Conservation (phyloP, 1,140 invertebrate species). For the Drosophila asahinai region DNA sequence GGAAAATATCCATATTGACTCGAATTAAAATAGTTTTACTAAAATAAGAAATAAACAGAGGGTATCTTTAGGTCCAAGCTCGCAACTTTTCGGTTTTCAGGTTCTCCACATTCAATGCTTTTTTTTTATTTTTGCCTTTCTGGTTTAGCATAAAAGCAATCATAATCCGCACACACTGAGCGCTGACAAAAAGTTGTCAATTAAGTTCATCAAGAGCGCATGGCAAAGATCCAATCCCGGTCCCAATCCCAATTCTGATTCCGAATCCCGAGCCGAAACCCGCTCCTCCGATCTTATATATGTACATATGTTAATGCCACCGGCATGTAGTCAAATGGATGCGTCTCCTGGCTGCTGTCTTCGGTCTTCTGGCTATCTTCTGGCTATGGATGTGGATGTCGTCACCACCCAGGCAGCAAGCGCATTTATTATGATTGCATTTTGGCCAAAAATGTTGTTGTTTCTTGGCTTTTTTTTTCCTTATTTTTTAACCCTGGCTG, state of each 20-base stretch:
- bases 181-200: constrained; percentile 82
- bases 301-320: constrained; percentile 45
- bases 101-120: neutral
- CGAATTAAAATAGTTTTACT: too few species aligned
- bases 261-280: constrained; percentile 15
- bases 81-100: too few species aligned
- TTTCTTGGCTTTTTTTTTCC: neutral
- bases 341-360: neutral
- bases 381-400: constrained; percentile 16
- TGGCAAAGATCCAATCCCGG: constrained; percentile 23
- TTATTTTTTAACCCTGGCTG: neutral
- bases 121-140: neutral
- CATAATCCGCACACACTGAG: constrained; percentile 76
- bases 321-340: constrained; percentile 53
- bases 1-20: too few species aligned
- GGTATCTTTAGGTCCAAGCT: neutral
- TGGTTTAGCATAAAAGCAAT: constrained; percentile 77
- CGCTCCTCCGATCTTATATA: constrained; percentile 17
- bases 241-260: constrained; percentile 6
- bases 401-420: constrained; percentile 73
- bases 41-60: neutral
- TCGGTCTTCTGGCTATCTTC: neutral
- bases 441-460: constrained; percentile 64
- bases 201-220: constrained; percentile 73
- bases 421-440: constrained; percentile 82